phyloP scores from a whole-genome alignment of 1,140 invertebrate species.

The Aricia agestis region DNA sequence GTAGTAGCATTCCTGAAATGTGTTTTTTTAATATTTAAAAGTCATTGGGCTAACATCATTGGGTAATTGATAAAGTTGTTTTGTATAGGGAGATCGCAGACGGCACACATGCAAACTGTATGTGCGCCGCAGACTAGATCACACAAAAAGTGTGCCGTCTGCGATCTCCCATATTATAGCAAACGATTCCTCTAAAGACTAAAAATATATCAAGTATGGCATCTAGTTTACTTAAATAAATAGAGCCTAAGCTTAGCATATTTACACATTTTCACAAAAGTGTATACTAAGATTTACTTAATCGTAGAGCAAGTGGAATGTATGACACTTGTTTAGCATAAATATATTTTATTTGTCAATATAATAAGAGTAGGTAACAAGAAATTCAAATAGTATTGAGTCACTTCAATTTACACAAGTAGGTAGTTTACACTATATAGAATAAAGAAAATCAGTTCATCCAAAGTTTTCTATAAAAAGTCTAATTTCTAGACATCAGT shows the following conservation, averaged over 20 bases:
- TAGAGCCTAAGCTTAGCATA: conserved; percentile 26
- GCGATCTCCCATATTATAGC: no score
- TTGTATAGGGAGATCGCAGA: no score
- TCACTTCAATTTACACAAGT: background rate
- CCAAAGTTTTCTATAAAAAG: background rate
- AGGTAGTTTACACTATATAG: background rate
- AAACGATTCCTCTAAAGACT: conserved; percentile 21
- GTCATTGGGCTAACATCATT: background rate
- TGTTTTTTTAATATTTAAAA: no score
- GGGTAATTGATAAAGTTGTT: no score
- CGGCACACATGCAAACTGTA: no score
- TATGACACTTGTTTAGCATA: conserved; percentile 17
- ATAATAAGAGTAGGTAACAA: background rate
- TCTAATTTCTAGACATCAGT: background rate
- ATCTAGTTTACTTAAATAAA: conserved; percentile 34
- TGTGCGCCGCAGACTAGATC: no score
- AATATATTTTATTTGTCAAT: conserved; percentile 8
- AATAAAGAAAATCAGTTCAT: background rate
- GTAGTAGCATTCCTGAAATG: background rate
- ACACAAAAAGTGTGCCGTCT: no score
- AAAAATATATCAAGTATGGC: conserved; percentile 49
- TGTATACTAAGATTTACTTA: conserved; percentile 9
- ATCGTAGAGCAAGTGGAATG: conserved; percentile 21
- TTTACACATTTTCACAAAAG: conserved; percentile 26
- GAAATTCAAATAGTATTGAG: background rate